phyloP scores from a whole-genome alignment of 2,113 vertebrate species.

The Equus przewalskii region DNA sequence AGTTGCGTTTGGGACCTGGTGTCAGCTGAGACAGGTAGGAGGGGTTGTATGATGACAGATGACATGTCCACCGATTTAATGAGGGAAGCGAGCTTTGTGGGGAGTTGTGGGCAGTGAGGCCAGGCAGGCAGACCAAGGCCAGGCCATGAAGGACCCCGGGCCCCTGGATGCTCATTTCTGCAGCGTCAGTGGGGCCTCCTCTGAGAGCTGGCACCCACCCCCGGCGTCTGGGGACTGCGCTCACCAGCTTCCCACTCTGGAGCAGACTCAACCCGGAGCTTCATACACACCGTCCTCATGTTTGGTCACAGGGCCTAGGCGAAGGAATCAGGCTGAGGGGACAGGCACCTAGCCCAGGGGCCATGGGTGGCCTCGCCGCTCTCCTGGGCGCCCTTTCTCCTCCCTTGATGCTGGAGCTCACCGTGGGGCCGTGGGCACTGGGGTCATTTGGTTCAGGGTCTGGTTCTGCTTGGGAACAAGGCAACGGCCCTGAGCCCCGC shows the following conservation, averaged over 20 bases:
- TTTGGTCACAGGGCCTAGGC: background rate
- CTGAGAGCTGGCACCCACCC: background rate
- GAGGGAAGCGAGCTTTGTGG: background rate
- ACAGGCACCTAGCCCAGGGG: too few species aligned
- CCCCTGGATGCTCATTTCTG: background rate
- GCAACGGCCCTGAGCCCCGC: background rate
- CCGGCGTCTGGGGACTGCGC: background rate
- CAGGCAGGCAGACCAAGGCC: background rate
- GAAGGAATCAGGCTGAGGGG: background rate
- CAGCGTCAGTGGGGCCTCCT: background rate
- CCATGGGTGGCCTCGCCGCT: too few species aligned
- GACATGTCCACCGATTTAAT: background rate
- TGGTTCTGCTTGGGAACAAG: background rate
- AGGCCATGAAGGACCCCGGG: background rate
- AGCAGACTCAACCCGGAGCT: background rate
- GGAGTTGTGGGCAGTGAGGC: background rate
- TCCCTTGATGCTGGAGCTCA: background rate
- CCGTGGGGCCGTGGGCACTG: background rate
- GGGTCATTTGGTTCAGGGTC: background rate
- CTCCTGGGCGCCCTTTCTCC: background rate
- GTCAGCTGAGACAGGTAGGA: background rate
- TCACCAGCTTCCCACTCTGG: background rate
- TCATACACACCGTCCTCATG: background rate
- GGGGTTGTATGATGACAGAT: background rate
- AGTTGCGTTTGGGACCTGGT: background rate